Percentiles rank a stretch among this genome's conserved stretches.
Conservation (phyloP, 92 coral and sea anemone species). For the Diadumene lineata region DNA sequence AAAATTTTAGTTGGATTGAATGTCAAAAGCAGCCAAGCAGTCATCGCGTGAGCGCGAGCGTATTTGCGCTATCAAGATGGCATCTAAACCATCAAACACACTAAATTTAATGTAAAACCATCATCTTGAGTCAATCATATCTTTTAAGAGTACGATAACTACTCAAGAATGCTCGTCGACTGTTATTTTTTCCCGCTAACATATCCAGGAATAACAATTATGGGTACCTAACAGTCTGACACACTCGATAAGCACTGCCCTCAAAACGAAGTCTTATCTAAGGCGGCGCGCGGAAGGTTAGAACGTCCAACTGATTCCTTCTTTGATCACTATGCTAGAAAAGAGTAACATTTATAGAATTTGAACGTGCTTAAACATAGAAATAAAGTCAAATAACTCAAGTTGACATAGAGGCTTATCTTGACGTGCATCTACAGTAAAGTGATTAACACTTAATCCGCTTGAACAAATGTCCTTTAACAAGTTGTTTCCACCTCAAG, state of each 20-base stretch:
- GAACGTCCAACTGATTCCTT: background rate
- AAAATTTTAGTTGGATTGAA: too few species aligned
- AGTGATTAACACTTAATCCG: slow-evolving; percentile 16
- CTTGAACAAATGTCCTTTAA: slow-evolving; percentile 3
- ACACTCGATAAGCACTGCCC: slow-evolving; percentile 14
- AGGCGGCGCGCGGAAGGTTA: background rate
- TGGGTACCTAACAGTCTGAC: slow-evolving; percentile 18
- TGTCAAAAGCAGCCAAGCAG: too few species aligned
- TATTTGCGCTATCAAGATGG: background rate
- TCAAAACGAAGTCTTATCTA: background rate
- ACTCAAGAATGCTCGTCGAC: background rate
- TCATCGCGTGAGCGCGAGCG: slow-evolving; percentile 4
- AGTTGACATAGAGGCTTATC: slow-evolving; percentile 5
- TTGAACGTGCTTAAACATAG: slow-evolving; percentile 1
- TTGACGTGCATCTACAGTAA: slow-evolving; percentile 10
- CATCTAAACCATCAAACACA: background rate
- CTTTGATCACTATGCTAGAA: background rate
- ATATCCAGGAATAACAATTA: slow-evolving; percentile 3
- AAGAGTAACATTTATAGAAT: background rate
- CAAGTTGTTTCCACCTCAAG: slow-evolving; percentile 8
- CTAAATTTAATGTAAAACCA: background rate
- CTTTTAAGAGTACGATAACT: background rate
- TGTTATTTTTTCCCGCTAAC: background rate
- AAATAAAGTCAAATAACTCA: background rate
- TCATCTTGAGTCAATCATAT: background rate